Evolutionary conservation across 1,140 invertebrate genomes (phyloP), one percentile per base, ranked within the genome.

Genomic region (Monochamus saltuarius): DNA sequence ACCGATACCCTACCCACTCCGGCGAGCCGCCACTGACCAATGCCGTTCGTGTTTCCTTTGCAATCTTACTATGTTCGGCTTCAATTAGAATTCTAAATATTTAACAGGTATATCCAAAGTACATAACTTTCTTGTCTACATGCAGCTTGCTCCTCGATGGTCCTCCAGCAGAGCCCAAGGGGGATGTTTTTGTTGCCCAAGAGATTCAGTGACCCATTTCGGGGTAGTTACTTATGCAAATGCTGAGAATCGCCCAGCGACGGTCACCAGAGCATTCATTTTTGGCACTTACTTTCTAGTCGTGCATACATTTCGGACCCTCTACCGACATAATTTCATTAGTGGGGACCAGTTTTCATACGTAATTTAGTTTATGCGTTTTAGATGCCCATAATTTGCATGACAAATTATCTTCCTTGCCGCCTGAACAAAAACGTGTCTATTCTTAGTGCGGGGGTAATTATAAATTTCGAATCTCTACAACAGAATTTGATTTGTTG

Each of bases 171-270:
- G 37, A 6, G 40, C 36, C 22, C 56, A 16, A 40, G 45, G 36
- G 56, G 36, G 56, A 35, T 45, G 56, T 38, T 49, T 40, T 19
- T 46, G 14, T n/a, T 38, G 13, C 56, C 39, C 56, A 36, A 9
- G 40, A 43, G 54, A 55, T 8, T n/a, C 56, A 19, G 4, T 17
- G 55, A 57, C 55, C 55, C 49, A 22, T 58, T 58, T 58, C 45
- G 38, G 50, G 45, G 45, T 58, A 58, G 56, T 58, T 58, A 58
- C 56, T 58, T 58, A 58, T 58, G 56, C 56, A 58, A 58, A 58
- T 58, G 56, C 36, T 40, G 56, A 22, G n/a, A 58, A 58, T 47
- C 45, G 42, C 56, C 38, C 56, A 50, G 17, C n/a, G 43, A 47
- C 40, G 56, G 56, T 58, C 45, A 55, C 53, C 50, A 36, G 34